Conservation (phyloP, 2,113 vertebrate species). For the crab-eating macaque (Macaca fascicularis) region T2T-MFA8v1.1 NC_088378.1:100440001-100440500, state of each 20-base stretch:
- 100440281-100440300: background rate
- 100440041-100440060: background rate
- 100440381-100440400: background rate
- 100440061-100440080: background rate
- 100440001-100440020: background rate
- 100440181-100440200: background rate
- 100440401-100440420: background rate
- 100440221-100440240: background rate
- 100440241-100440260: background rate
- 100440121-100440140: background rate
- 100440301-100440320: background rate
- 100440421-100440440: background rate
- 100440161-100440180: background rate
- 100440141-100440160: background rate
- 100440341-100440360: background rate
- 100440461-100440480: background rate
- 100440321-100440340: background rate
- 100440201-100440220: background rate
- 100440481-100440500: background rate
- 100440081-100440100: background rate
- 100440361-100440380: background rate
- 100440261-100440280: background rate
- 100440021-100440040: background rate
- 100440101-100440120: background rate
- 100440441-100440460: background rate